Base-by-base conservation (phyloP, 2,113 vertebrate genomes). In the Lampris megalopsis region DNA sequence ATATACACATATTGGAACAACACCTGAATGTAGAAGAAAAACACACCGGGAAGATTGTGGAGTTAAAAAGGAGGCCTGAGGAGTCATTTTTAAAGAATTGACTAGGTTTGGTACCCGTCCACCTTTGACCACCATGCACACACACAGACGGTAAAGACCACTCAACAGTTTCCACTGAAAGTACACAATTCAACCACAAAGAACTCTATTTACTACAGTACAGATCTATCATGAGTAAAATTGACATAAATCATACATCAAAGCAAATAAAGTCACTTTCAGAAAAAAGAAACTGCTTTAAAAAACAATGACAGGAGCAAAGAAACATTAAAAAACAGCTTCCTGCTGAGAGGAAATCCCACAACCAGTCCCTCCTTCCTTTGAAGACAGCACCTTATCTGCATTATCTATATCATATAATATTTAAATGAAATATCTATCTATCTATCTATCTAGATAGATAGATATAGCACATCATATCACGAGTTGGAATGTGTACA, bases 1-100 rank as follows among this genome's bases (percentile, higher is more conserved):
- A 91, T 89, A 85, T 84, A 89, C 85, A 87, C 52, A 85, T 70
- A 71, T 52, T 52, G 13, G 49, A 10, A 52, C 9, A 8, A 8
- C 2, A 52, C 9, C 49, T 24, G 24, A 24, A 24, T 24, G 24
- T 24, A 24, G 24, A 24, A 24, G 24, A 24, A 24, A 24, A 24
- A 24, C 24, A 24, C 24, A 24, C 24, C 24, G 24, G 24, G 24
- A 24, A 24, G 24, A 24, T 24, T 24, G 24, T 24, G 24, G 24
- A 24, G 24, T 24, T 24, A 45, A 7, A 45, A 7, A 45, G 43
- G 43, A 45, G 7, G 43, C 43, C 43, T 45, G 43, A 4, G 4
- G 43, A 9, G 36, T 42, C 37, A 45, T 64, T 50, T 24, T 24
- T 24, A 24, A 24, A 24, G 24, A 24, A 24, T 24, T 24, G 24